These are phyloP conservation scores for Myiagra hebetior DNA, from an alignment of 2,113 vertebrate species.

Conservation along the genomic window DNA sequence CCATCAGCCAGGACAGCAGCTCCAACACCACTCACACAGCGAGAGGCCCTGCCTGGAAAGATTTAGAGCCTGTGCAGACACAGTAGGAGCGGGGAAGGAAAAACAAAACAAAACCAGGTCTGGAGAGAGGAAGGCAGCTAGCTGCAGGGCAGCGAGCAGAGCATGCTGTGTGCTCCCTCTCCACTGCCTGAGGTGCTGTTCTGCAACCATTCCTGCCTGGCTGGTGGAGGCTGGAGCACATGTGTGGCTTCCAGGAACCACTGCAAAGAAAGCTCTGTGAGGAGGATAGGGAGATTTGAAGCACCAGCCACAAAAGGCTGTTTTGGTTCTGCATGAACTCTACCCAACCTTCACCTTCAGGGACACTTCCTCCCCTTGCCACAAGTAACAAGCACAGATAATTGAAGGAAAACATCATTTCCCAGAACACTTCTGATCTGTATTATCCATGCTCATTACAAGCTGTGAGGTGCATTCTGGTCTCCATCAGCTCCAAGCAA, in stretches of 20 bases:
- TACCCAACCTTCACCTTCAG: slow-evolving; percentile 21
- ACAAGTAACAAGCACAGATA: slow-evolving; percentile 33
- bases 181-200: not conserved
- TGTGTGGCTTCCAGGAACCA: not conserved
- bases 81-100: not conserved
- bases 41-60: not conserved
- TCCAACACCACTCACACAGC: not conserved
- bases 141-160: not conserved
- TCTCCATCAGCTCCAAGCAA: not conserved
- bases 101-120: not conserved
- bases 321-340: not conserved
- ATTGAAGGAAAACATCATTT: slow-evolving; percentile 31
- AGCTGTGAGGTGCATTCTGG: not conserved
- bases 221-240: not conserved
- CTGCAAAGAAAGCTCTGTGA: not conserved
- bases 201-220: not conserved
- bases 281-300: not conserved
- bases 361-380: not conserved
- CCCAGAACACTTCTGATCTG: not conserved
- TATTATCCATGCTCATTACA: not conserved
- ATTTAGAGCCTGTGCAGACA: not conserved
- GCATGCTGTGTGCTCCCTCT: not conserved
- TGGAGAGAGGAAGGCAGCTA: not conserved
- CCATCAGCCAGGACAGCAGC: not conserved
- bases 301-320: not conserved